A percentile compares a stretch with the other conserved stretches of the same genome.
Conservation (phyloP, 2,888 invertebrate genomes). For the Oscheius sp. region DNA sequence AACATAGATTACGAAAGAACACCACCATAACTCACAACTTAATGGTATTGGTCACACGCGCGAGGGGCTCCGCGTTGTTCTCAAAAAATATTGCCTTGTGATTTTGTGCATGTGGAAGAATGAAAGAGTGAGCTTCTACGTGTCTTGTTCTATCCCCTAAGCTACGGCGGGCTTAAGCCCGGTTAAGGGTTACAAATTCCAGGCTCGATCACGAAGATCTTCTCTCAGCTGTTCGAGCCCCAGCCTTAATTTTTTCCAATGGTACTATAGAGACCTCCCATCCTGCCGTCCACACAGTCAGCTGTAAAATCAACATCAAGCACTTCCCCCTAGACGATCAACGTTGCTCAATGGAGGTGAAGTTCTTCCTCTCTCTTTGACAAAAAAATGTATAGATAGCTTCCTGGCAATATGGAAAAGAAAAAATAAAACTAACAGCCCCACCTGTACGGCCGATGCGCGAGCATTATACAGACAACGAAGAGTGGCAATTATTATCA, state of each 20-base stretch:
- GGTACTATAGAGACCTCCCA: constrained; percentile 64
- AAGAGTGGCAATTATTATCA: constrained; percentile 64
- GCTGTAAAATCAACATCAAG: constrained; percentile 64
- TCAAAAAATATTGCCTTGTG: not conserved
- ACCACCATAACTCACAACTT: constrained; percentile 22
- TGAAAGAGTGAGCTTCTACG: too few relatives aligned
- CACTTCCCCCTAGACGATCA: constrained; percentile 61
- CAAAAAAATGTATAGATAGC: constrained; percentile 53
- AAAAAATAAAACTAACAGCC: constrained; percentile 63
- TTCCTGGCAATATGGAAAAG: constrained; percentile 65
- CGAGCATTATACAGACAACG: constrained; percentile 62
- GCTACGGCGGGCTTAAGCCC: constrained; percentile 34
- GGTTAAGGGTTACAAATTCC: constrained; percentile 54
- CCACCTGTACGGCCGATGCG: constrained; percentile 55
- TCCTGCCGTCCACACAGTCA: constrained; percentile 67
- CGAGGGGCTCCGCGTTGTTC: not conserved
- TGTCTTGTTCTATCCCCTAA: constrained; percentile 14
- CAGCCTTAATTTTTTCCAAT: constrained; percentile 57
- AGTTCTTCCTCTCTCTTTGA: too few relatives aligned
- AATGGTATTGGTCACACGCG: constrained; percentile 20
- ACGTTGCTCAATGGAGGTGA: constrained; percentile 62
- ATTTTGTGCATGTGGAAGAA: constrained; percentile 10
- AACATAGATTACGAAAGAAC: constrained; percentile 25
- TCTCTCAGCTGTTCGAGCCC: constrained; percentile 60
- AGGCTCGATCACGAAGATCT: constrained; percentile 67